A percentile compares a stretch with the other conserved stretches of the same genome.
These are phyloP conservation scores for Thalassoma bifasciatum DNA, from an alignment of 2,113 vertebrate species.

Conservation along the genomic window DNA sequence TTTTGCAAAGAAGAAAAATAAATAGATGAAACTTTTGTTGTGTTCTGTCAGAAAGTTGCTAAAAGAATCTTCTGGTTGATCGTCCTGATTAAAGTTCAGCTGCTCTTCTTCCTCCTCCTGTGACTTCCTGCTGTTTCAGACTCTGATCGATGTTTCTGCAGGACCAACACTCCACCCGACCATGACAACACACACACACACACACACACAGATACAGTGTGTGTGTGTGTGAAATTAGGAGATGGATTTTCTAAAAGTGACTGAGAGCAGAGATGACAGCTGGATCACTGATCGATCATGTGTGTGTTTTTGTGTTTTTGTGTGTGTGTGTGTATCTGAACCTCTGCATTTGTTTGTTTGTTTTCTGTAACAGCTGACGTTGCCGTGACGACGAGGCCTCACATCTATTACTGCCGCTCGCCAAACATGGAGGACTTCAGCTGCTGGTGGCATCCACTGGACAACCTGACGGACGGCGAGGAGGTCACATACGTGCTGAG, in stretches of 20 bases:
- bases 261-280: constrained; percentile 9
- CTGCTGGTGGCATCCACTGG: constrained; percentile 82
- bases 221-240: constrained; percentile 26
- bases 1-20: too few relatives aligned
- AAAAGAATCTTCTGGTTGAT: too few relatives aligned
- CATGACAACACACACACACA: too few relatives aligned
- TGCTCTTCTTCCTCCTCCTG: not conserved
- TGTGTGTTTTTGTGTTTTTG: not conserved
- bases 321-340: not conserved
- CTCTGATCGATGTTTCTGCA: constrained; percentile 4
- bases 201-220: too few relatives aligned
- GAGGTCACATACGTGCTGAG: constrained; percentile 69
- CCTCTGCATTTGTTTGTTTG: not conserved
- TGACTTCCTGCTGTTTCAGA: not conserved
- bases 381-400: constrained; percentile 50
- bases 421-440: constrained; percentile 85
- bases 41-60: too few relatives aligned
- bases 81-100: too few relatives aligned
- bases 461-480: constrained; percentile 57
- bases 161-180: not conserved
- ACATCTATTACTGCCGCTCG: constrained; percentile 82
- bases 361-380: constrained; percentile 29
- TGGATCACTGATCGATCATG: constrained; percentile 10
- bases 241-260: constrained; percentile 14
- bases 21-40: too few relatives aligned